phyloP scores from a whole-genome alignment of 2,888 invertebrate species.

The Sphecodes monilicornis region DNA sequence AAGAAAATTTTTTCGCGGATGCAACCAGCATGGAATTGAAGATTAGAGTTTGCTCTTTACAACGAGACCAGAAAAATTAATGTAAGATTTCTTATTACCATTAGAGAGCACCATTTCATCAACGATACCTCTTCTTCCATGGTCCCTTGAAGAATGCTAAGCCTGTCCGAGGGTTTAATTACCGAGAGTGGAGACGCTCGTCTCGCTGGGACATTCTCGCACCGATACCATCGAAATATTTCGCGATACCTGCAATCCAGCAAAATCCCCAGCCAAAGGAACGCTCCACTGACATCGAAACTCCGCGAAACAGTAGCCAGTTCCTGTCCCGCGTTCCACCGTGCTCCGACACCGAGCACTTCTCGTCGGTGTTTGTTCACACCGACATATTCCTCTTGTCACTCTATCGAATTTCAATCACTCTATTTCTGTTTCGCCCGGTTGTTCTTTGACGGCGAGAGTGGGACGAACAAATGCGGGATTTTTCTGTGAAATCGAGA shows the following conservation, averaged over 20 bases:
- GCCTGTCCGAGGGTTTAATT: constrained; percentile 50
- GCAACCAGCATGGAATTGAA: no score
- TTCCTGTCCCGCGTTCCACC: background rate
- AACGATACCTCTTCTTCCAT: background rate
- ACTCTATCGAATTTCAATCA: constrained; percentile 3
- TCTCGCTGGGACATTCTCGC: background rate
- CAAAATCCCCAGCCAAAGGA: background rate
- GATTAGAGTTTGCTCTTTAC: no score
- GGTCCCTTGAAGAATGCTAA: background rate
- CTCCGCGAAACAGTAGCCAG: background rate
- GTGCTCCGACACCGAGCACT: background rate
- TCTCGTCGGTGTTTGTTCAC: background rate
- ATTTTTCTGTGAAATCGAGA: background rate
- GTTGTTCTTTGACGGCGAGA: background rate
- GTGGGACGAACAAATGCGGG: background rate
- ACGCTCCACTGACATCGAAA: background rate
- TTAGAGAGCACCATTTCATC: background rate
- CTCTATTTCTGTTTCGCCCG: background rate
- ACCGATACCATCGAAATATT: constrained; percentile 14
- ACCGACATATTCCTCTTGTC: background rate
- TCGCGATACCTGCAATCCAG: background rate
- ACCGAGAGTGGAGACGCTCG: constrained; percentile 30
- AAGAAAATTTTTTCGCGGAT: no score
- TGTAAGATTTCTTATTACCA: background rate
- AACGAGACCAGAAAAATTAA: no score